phyloP scores from a whole-genome alignment of 2,888 invertebrate species.

The Tubiluchus corallicola region DNA sequence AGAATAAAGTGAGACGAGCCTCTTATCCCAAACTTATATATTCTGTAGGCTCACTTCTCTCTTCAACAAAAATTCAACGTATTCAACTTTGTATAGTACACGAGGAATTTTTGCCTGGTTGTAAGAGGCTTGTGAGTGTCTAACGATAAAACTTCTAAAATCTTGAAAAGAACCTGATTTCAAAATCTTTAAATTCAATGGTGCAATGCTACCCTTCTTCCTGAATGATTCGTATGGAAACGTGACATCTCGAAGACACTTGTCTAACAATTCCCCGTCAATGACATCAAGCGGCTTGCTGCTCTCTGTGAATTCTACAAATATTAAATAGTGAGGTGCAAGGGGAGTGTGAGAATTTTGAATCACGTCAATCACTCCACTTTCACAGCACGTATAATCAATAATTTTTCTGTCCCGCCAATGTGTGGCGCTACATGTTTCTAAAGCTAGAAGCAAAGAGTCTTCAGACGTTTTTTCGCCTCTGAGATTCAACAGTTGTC shows the following conservation, averaged over 20 bases:
- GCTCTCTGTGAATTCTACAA: too few species aligned
- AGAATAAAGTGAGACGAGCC: too few species aligned
- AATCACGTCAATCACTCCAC: neutral
- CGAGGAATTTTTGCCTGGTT: neutral
- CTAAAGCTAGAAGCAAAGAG: neutral
- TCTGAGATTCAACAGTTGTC: neutral
- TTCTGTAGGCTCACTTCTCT: too few species aligned
- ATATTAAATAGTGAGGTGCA: too few species aligned
- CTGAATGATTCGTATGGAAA: neutral
- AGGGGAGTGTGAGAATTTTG: neutral
- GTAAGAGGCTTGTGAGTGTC: neutral
- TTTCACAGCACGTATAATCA: slow-evolving; percentile 3
- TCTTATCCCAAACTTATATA: too few species aligned
- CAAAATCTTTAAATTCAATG: neutral
- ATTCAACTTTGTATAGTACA: neutral
- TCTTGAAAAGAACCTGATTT: neutral
- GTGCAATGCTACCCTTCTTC: neutral
- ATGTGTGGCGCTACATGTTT: neutral
- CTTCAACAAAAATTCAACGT: neutral
- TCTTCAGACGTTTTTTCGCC: neutral
- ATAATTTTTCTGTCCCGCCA: neutral
- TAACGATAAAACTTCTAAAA: neutral
- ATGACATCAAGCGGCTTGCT: too few species aligned
- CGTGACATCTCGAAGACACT: neutral
- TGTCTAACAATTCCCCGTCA: too few species aligned